Evolutionary conservation across 2,888 invertebrate genomes (phyloP).

Genomic region (Sesia bembeciformis): DNA sequence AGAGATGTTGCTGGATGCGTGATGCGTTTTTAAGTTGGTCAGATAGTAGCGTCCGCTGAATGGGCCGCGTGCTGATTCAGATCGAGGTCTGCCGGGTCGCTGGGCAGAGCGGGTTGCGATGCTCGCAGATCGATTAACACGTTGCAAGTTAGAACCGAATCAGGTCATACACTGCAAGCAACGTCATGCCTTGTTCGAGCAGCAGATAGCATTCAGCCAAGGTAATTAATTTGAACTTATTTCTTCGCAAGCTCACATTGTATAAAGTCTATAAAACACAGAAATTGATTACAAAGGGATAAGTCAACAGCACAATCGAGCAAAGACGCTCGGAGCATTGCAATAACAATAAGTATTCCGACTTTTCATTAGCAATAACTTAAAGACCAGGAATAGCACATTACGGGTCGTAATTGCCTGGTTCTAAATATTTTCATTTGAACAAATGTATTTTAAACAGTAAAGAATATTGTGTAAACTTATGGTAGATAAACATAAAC

Average conservation of each 20-base stretch:
- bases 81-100: slow-evolving; percentile 57
- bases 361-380: slow-evolving; percentile 64
- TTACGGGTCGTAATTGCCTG: no score
- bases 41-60: slow-evolving; percentile 41
- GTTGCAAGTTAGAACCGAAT: slow-evolving; percentile 31
- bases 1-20: slow-evolving; percentile 12
- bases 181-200: slow-evolving; percentile 5
- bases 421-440: no score
- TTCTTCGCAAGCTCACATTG: not conserved
- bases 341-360: slow-evolving; percentile 44
- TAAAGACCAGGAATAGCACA: slow-evolving; percentile 29
- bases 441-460: no score
- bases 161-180: slow-evolving; percentile 15
- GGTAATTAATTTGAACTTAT: no score
- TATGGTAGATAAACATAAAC: no score
- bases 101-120: slow-evolving; percentile 36
- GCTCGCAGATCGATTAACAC: slow-evolving; percentile 43
- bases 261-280: slow-evolving; percentile 3
- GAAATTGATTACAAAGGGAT: slow-evolving; percentile 9
- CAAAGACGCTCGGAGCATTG: slow-evolving; percentile 30
- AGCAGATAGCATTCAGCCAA: no score
- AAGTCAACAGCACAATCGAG: slow-evolving; percentile 22
- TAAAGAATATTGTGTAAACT: no score
- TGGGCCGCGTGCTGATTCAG: slow-evolving; percentile 56
- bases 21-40: slow-evolving; percentile 35